Percentiles rank a stretch among this genome's conserved stretches.
phyloP scores from a whole-genome alignment of 2,113 vertebrate genomes.

The Peromyscus maniculatus region DNA sequence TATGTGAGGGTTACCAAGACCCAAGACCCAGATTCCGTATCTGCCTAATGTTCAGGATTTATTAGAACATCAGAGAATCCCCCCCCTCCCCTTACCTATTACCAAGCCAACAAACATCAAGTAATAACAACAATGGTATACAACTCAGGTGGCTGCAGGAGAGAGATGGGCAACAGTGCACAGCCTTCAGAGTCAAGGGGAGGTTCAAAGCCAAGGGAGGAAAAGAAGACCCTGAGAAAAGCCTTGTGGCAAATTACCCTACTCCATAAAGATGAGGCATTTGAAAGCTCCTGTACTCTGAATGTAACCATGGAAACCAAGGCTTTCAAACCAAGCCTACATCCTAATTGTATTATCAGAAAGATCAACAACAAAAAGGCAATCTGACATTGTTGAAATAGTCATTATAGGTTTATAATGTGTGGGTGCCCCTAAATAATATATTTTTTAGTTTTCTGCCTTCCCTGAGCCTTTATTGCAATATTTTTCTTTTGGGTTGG shows the following conservation, averaged over 20 bases:
- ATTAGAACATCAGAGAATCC: neutral
- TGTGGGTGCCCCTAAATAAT: slow-evolving; percentile 18
- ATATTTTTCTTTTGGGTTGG: neutral
- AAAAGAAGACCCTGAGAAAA: slow-evolving; percentile 17
- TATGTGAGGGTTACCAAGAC: neutral
- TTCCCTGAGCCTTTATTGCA: slow-evolving; percentile 12
- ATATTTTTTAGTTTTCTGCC: slow-evolving; percentile 26
- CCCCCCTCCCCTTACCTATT: neutral
- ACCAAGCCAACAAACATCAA: slow-evolving; percentile 33
- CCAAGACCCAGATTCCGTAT: neutral
- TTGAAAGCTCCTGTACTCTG: neutral
- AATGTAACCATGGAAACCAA: slow-evolving; percentile 51
- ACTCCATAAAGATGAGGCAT: slow-evolving; percentile 12
- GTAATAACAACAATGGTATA: slow-evolving; percentile 6
- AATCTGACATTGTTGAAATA: slow-evolving; percentile 13
- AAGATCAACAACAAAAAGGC: neutral
- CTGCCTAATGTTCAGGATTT: neutral
- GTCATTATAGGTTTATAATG: slow-evolving; percentile 3
- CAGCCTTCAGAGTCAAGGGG: neutral
- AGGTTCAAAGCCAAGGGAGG: neutral
- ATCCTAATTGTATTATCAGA: slow-evolving; percentile 44
- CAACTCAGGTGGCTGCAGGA: neutral
- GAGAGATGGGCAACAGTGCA: neutral
- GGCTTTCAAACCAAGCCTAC: neutral
- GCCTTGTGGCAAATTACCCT: slow-evolving; percentile 2